Base-by-base conservation (phyloP, 2,797 vertebrate genomes). In the Oophaga sylvatica region DNA sequence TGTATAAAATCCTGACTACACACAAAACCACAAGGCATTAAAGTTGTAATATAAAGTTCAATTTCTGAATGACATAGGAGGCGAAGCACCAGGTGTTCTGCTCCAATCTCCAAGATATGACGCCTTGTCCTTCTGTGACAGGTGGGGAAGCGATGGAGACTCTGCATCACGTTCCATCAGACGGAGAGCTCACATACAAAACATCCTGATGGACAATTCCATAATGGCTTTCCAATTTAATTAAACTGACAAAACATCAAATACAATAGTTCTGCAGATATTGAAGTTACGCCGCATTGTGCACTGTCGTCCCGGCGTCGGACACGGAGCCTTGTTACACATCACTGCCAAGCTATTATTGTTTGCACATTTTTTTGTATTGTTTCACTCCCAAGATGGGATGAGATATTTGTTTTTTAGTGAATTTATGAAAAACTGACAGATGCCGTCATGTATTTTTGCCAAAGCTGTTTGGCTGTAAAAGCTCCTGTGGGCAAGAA, bases 191-290 rank as follows among this genome's bases (percentile, higher is more conserved):
- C 70, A 78, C 62, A 82, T 76, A 78, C 80, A 78, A 11, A 78
- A 57, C 80, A 73, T 83, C 56, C 65, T 89, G 88, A 89, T 63
- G 80, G 88, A 89, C 88, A 89, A 89, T 89, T 89, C 88, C 84
- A 89, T 89, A 86, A 89, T 83, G 80, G 79, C 15, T 86, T 89
- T 78, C 79, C 80, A 68, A 86, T 89, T 89, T 86, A 89, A 89
- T 89, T 89, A 89, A 89, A 89, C 82, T 83, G 88, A 89, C 88
- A 89, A 89, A 86, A 86, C 84, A 86, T 89, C 73, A 88, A 60
- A 62, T 79, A 79, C 75, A 88, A 88, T 80, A 45, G 63, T 63
- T 70, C 31, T n/a, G 71, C 16, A 63, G 26, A 83, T 68, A 71
- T 84, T 70, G 80, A 79, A 71, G 84, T 73, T 86, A 12, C 16